Percentiles rank a stretch among this genome's conserved stretches.
These are phyloP conservation scores for Numenius phaeopus DNA, from an alignment of 2,797 vertebrate genomes.

Conservation along the genomic window DNA sequence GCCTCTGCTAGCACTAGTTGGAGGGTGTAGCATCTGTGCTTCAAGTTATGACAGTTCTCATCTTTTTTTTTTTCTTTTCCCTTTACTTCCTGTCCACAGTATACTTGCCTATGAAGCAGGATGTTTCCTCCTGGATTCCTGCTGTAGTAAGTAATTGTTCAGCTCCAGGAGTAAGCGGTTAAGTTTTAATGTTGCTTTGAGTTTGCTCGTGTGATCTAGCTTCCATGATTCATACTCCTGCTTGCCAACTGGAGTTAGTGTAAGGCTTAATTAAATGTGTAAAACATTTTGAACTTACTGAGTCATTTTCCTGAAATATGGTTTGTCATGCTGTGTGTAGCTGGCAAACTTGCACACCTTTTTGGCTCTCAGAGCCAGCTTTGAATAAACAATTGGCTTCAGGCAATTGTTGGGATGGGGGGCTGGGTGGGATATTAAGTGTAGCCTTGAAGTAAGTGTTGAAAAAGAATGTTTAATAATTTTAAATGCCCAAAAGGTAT, in stretches of 20 bases:
- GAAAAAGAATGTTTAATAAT: not conserved
- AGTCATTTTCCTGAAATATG: slow-evolving; percentile 56
- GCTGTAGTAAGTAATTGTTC: not conserved
- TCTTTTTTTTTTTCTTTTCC: too few species aligned
- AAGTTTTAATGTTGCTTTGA: not conserved
- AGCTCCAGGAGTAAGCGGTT: not conserved
- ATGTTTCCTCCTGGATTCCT: not conserved
- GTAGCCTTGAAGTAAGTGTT: not conserved
- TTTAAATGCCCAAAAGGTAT: not conserved
- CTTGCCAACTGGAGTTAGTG: slow-evolving; percentile 39
- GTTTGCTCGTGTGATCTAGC: not conserved
- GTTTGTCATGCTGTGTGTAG: not conserved
- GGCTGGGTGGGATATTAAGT: not conserved
- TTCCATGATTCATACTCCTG: slow-evolving; percentile 37
- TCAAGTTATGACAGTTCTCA: not conserved
- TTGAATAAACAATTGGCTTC: not conserved
- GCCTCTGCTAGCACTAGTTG: fast-evolving
- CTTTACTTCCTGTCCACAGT: not conserved
- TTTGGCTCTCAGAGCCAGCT: not conserved
- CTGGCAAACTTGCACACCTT: slow-evolving; percentile 1
- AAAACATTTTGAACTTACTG: slow-evolving; percentile 47
- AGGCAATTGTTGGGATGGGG: too few species aligned
- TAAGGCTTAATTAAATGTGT: slow-evolving; percentile 65
- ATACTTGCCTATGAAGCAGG: not conserved
- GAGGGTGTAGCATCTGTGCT: not conserved